These are phyloP conservation scores for Drosophila hydei DNA, from an alignment of 1,140 invertebrate genomes.

Conservation along the genomic window DNA sequence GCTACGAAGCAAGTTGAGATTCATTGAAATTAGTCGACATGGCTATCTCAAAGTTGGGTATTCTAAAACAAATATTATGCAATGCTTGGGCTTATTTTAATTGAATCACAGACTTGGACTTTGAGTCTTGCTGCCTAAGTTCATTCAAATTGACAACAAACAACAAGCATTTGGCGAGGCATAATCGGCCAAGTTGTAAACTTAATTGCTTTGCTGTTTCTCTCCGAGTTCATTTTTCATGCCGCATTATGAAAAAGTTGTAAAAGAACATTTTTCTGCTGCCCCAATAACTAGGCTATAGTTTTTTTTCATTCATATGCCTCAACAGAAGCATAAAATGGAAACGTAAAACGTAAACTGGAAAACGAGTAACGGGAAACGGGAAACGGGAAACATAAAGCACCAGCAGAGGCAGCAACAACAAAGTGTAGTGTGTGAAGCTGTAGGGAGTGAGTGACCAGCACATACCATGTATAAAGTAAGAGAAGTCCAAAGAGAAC, in stretches of 20 bases:
- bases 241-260: slow-evolving; percentile 27
- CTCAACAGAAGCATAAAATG: slow-evolving; percentile 1
- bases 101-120: no score
- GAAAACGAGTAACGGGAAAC: background rate
- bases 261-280: slow-evolving; percentile 22
- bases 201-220: slow-evolving; percentile 30
- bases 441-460: background rate
- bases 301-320: background rate
- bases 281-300: slow-evolving; percentile 36
- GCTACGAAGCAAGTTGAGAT: no score
- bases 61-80: no score
- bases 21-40: no score
- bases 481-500: no score
- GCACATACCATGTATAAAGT: background rate
- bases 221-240: slow-evolving; percentile 1
- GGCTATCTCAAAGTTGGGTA: no score
- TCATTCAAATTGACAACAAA: slow-evolving; percentile 1
- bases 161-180: background rate
- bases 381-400: background rate
- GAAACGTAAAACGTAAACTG: background rate
- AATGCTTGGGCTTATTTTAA: no score
- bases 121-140: no score
- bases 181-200: background rate
- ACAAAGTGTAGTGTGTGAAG: background rate
- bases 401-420: slow-evolving; percentile 9